These are phyloP conservation scores for Cyprinodon variegatus DNA, from an alignment of 2,113 vertebrate species.

Conservation along the genomic window DNA sequence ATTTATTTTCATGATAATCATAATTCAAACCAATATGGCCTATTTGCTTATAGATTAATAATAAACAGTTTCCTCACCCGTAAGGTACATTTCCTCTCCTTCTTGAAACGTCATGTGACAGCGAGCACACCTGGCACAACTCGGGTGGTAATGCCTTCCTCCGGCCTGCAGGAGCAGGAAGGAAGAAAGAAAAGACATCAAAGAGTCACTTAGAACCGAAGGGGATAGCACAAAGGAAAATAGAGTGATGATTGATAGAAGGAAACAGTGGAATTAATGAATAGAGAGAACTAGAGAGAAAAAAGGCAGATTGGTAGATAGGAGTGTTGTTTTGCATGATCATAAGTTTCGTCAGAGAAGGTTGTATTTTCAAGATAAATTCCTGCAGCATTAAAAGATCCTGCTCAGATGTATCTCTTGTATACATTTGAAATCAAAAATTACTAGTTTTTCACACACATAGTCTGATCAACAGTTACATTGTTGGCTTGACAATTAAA, in stretches of 20 bases:
- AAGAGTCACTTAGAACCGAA: slow-evolving; percentile 7
- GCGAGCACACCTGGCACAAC: slow-evolving; percentile 92
- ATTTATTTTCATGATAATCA: background rate
- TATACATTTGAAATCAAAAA: background rate
- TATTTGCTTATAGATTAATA: background rate
- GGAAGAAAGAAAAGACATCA: background rate
- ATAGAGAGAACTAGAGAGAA: slow-evolving; percentile 7
- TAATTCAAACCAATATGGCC: background rate
- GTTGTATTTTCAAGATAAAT: slow-evolving; percentile 8
- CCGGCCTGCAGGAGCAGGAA: slow-evolving; percentile 82
- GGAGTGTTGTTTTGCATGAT: slow-evolving; percentile 21
- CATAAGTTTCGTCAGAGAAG: too few species aligned
- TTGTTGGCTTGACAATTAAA: background rate
- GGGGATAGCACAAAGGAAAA: slow-evolving; percentile 5
- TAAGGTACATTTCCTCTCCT: slow-evolving; percentile 97
- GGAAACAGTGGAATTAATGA: background rate
- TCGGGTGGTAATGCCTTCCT: slow-evolving; percentile 95
- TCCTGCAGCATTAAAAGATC: background rate
- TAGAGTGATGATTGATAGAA: slow-evolving; percentile 18
- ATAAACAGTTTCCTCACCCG: slow-evolving; percentile 79
- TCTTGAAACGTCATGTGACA: slow-evolving; percentile 96
- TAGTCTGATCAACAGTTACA: background rate
- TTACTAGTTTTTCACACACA: background rate
- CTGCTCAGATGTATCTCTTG: background rate
- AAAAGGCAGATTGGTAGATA: slow-evolving; percentile 9